Percentiles rank a stretch among this genome's conserved stretches.
Conservation (phyloP, 2,888 invertebrate genomes). For the Blastobasis adustella region DNA sequence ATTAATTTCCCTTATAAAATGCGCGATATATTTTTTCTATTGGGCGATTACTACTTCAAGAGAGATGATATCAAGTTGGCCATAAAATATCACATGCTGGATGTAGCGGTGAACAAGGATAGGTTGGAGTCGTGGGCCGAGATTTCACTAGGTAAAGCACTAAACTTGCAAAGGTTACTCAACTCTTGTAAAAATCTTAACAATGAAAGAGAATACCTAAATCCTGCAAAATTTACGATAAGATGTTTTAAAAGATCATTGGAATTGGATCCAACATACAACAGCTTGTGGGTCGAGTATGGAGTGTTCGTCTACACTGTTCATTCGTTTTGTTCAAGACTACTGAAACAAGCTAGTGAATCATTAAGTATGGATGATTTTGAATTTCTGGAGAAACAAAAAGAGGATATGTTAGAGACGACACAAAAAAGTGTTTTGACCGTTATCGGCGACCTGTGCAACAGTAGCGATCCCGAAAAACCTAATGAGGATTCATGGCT, state of each 20-base stretch:
- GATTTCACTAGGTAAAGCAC: conserved; percentile 86
- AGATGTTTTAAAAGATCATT: conserved; percentile 88
- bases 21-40: conserved; percentile 88
- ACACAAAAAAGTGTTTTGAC: conserved; percentile 86
- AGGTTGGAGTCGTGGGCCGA: conserved; percentile 96
- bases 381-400: conserved; percentile 82
- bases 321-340: conserved; percentile 91
- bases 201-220: conserved; percentile 78
- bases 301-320: conserved; percentile 93
- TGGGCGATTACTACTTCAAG: conserved; percentile 95
- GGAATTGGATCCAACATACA: conserved; percentile 81
- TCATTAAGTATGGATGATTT: conserved; percentile 84
- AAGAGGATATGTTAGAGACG: conserved; percentile 85
- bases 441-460: conserved; percentile 77
- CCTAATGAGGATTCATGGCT: conserved; percentile 92
- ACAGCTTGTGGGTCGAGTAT: conserved; percentile 94
- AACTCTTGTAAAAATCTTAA: conserved; percentile 80
- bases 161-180: conserved; percentile 85
- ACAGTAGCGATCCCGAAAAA: conserved; percentile 67
- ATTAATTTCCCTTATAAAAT: conserved; percentile 75
- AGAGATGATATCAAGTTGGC: conserved; percentile 85
- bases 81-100: conserved; percentile 86
- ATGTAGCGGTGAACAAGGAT: conserved; percentile 85
- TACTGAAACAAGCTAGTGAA: conserved; percentile 87
- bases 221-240: conserved; percentile 82